A percentile compares a stretch with the other conserved stretches of the same genome.
phyloP scores from a whole-genome alignment of 2,888 invertebrate genomes.

The Trichogramma dendrolimi region DNA sequence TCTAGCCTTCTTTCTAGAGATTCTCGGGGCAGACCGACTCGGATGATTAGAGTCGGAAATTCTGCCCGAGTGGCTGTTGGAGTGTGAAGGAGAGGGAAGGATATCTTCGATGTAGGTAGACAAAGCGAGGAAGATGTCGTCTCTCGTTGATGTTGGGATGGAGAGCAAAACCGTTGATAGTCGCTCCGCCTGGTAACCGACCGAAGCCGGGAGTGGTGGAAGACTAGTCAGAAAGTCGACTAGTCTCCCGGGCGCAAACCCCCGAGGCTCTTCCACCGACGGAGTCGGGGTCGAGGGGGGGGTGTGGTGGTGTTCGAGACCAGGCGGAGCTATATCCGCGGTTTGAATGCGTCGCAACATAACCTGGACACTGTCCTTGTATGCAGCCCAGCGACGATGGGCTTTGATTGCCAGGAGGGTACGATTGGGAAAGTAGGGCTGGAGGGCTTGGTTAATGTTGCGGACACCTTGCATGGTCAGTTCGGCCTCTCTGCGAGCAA shows the following conservation, averaged over 20 bases:
- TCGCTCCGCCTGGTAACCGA: not conserved
- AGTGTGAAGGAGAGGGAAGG: too few species aligned
- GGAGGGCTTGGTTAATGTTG: slow-evolving; percentile 18
- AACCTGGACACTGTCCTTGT: slow-evolving; percentile 8
- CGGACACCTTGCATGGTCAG: not conserved
- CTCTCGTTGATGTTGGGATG: not conserved
- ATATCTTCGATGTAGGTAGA: too few species aligned
- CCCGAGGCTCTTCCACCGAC: not conserved
- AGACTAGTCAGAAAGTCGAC: not conserved
- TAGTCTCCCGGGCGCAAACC: not conserved
- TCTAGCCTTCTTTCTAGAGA: slow-evolving; percentile 10
- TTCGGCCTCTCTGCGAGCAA: slow-evolving; percentile 4
- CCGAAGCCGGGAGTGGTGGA: not conserved
- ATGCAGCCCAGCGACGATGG: not conserved
- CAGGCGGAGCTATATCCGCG: too few species aligned
- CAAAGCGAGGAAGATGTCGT: not conserved
- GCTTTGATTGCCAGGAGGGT: slow-evolving; percentile 18
- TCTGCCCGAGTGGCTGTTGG: too few species aligned
- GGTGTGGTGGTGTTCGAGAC: not conserved
- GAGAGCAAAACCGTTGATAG: not conserved
- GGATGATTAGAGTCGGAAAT: too few species aligned
- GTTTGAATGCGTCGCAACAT: too few species aligned
- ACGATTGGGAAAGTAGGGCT: slow-evolving; percentile 8
- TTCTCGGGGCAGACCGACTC: not conserved
- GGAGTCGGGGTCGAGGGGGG: too few species aligned